phyloP scores from a whole-genome alignment of 1,140 invertebrate species.

The Monomorium pharaonis region DNA sequence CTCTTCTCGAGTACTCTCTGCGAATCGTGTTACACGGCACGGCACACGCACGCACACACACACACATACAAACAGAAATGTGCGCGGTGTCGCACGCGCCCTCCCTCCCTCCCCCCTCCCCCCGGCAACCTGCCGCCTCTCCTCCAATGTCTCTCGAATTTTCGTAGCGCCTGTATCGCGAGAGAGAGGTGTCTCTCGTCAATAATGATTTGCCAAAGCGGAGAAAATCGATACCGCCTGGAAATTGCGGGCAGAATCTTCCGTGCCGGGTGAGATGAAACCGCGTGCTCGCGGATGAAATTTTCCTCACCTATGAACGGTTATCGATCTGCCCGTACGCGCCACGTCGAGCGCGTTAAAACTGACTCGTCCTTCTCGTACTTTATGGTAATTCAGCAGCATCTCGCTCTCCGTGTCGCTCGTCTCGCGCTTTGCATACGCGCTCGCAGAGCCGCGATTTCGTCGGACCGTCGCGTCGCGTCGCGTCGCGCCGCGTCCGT shows the following conservation, averaged over 20 bases:
- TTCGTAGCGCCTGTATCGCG: slow-evolving; percentile 37
- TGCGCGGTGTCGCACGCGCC: neutral
- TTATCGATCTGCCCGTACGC: slow-evolving; percentile 42
- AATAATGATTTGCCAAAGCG: slow-evolving; percentile 41
- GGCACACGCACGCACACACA: neutral
- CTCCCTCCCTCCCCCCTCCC: neutral
- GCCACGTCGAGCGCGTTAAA: slow-evolving; percentile 28
- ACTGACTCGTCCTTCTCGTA: slow-evolving; percentile 30
- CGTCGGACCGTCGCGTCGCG: no score
- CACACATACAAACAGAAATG: neutral
- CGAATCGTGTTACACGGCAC: neutral
- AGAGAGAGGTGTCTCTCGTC: slow-evolving; percentile 36
- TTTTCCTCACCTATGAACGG: slow-evolving; percentile 57
- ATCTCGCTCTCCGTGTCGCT: slow-evolving; percentile 14
- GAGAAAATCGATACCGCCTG: slow-evolving; percentile 46
- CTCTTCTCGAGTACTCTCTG: neutral
- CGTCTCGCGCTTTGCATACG: neutral
- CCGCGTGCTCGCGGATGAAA: slow-evolving; percentile 25
- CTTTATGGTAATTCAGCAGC: slow-evolving; percentile 29
- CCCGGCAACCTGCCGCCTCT: neutral
- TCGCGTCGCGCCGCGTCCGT: no score
- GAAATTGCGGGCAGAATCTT: slow-evolving; percentile 46
- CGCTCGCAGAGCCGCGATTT: neutral
- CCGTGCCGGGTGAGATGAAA: slow-evolving; percentile 32
- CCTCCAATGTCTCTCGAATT: slow-evolving; percentile 39